Conservation (phyloP, 1,140 invertebrate genomes). For the Monomorium pharaonis region DNA sequence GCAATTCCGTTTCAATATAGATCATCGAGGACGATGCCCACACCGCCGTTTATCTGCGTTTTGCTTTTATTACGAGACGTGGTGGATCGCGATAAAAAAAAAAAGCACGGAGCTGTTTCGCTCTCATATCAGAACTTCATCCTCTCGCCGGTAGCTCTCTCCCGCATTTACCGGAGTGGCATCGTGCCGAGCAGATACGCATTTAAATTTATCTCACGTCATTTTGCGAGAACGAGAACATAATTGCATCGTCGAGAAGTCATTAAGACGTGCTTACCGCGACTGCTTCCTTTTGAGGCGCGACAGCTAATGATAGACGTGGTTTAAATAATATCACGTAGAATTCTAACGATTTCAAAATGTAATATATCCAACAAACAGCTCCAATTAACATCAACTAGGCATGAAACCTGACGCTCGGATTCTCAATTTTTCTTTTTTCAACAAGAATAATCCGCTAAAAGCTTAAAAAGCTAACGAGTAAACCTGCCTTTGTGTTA, state of each 20-base stretch:
- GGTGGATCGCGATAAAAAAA: slow-evolving; percentile 65
- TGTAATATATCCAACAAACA: neutral
- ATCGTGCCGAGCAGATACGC: slow-evolving; percentile 24
- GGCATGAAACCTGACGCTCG: neutral
- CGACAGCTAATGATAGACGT: slow-evolving; percentile 22
- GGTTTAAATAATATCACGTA: slow-evolving; percentile 45
- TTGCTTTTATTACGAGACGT: slow-evolving; percentile 71
- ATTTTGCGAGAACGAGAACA: slow-evolving; percentile 62
- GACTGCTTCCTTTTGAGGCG: slow-evolving; percentile 49
- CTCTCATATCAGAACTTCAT: slow-evolving; percentile 63
- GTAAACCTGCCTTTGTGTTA: too few species aligned
- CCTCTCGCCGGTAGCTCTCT: slow-evolving; percentile 22
- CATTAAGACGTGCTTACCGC: slow-evolving; percentile 68
- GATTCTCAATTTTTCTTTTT: too few species aligned
- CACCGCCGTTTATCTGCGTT: slow-evolving; percentile 48
- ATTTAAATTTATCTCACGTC: slow-evolving; percentile 74
- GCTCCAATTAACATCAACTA: neutral
- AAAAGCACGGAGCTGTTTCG: slow-evolving; percentile 61
- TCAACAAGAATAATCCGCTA: too few species aligned
- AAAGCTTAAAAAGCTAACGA: neutral
- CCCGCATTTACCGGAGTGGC: slow-evolving; percentile 12
- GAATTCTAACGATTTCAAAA: neutral
- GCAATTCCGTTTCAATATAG: slow-evolving; percentile 73
- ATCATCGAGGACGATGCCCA: slow-evolving; percentile 58
- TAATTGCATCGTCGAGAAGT: slow-evolving; percentile 72